These are phyloP conservation scores for Alca torda DNA, from an alignment of 2,797 vertebrate species.

Conservation along the genomic window DNA sequence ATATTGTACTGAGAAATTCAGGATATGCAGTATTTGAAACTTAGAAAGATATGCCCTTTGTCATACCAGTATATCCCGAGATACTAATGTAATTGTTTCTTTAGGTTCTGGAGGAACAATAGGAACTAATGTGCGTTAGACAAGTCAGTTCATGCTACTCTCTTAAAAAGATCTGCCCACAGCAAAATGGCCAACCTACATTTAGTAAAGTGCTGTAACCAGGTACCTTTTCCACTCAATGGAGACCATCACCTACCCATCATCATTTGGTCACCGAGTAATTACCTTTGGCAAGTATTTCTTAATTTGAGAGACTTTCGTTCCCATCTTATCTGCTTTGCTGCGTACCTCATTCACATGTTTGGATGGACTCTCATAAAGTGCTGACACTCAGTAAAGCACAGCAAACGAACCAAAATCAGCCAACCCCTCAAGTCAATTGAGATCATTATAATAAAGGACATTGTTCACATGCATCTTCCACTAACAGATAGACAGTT, in stretches of 20 bases:
- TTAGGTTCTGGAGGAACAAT: background rate
- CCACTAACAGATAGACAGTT: background rate
- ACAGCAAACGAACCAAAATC: background rate
- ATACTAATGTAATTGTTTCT: background rate
- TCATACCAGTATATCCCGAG: background rate
- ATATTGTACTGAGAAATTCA: background rate
- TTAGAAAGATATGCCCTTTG: background rate
- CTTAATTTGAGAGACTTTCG: background rate
- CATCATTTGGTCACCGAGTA: background rate
- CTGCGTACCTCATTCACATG: background rate
- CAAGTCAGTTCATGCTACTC: background rate
- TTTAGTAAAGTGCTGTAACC: background rate
- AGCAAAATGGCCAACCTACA: background rate
- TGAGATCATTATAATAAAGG: background rate
- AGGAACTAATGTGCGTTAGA: background rate
- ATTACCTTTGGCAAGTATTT: background rate
- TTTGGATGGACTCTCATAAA: background rate
- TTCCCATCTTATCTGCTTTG: background rate
- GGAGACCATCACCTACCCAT: rapidly evolving
- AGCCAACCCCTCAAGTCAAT: background rate
- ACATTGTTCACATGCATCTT: background rate
- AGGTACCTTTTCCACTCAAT: background rate
- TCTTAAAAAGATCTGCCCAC: background rate
- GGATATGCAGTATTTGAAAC: background rate
- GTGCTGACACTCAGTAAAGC: background rate